These are phyloP conservation scores for Crematogaster levior DNA, from an alignment of 2,888 invertebrate genomes.

Conservation along the genomic window DNA sequence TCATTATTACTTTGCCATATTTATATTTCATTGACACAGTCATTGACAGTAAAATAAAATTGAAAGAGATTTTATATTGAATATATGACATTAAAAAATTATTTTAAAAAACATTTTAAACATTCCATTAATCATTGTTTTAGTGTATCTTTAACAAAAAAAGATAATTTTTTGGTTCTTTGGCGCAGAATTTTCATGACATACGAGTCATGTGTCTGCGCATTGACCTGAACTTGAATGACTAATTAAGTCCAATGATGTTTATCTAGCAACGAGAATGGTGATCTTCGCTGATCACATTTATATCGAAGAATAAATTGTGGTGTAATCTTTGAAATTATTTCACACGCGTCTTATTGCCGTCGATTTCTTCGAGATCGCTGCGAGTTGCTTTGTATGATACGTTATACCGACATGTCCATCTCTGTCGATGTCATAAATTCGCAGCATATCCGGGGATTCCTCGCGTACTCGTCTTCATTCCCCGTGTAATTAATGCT, in stretches of 20 bases:
- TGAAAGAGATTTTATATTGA: neutral
- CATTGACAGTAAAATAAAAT: neutral
- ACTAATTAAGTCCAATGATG: constrained; percentile 33
- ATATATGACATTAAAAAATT: neutral
- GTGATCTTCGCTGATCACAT: constrained; percentile 8
- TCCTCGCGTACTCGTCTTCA: constrained; percentile 74
- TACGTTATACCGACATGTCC: constrained; percentile 49
- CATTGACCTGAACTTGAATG: neutral
- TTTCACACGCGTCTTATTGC: constrained; percentile 61
- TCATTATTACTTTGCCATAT: neutral
- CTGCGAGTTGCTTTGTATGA: constrained; percentile 20
- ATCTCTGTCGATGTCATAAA: constrained; percentile 69
- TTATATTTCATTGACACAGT: neutral
- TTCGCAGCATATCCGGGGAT: constrained; percentile 72
- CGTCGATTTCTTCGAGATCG: constrained; percentile 64
- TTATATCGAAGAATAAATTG: constrained; percentile 20
- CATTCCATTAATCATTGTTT: neutral
- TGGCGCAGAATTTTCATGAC: neutral
- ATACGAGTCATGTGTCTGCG: neutral
- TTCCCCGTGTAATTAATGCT: constrained; percentile 75
- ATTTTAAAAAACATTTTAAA: too few species aligned
- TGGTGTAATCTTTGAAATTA: constrained; percentile 33
- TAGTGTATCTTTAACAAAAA: neutral
- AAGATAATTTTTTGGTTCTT: neutral
- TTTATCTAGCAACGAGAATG: neutral